Conservation (phyloP, 2,888 invertebrate genomes). For the Prosapia bicincta region DNA sequence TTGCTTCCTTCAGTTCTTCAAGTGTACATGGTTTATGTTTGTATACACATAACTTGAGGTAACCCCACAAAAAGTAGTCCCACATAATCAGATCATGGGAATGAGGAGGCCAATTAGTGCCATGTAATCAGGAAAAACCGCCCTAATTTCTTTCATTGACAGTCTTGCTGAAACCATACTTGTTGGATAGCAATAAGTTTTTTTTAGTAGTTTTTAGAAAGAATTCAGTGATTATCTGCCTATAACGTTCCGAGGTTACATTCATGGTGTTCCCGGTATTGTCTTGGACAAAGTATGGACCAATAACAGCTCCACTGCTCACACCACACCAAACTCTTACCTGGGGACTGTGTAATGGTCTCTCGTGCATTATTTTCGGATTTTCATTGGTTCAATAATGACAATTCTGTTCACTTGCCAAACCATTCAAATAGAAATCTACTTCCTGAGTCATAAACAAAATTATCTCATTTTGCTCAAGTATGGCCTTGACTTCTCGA, state of each 20-base stretch:
- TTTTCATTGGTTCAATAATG: background rate
- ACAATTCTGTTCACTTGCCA: background rate
- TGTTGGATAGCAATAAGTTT: background rate
- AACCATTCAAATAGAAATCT: background rate
- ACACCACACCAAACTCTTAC: background rate
- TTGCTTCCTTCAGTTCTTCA: background rate
- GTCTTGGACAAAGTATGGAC: conserved; percentile 3
- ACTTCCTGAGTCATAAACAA: too few species aligned
- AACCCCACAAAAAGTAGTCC: background rate
- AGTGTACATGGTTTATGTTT: background rate
- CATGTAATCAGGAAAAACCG: background rate
- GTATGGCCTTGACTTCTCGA: too few species aligned
- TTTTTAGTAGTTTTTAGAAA: too few species aligned
- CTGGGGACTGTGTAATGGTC: background rate
- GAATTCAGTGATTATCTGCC: background rate
- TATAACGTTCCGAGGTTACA: background rate
- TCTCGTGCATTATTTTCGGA: background rate
- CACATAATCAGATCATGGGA: background rate
- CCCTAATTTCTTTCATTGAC: background rate
- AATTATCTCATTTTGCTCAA: too few species aligned
- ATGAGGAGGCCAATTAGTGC: background rate
- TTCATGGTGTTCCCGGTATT: background rate
- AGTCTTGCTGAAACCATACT: background rate
- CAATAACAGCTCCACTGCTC: background rate
- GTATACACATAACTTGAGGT: background rate